These are phyloP conservation scores for Alcis repandata DNA, from an alignment of 2,888 invertebrate genomes.

Conservation along the genomic window DNA sequence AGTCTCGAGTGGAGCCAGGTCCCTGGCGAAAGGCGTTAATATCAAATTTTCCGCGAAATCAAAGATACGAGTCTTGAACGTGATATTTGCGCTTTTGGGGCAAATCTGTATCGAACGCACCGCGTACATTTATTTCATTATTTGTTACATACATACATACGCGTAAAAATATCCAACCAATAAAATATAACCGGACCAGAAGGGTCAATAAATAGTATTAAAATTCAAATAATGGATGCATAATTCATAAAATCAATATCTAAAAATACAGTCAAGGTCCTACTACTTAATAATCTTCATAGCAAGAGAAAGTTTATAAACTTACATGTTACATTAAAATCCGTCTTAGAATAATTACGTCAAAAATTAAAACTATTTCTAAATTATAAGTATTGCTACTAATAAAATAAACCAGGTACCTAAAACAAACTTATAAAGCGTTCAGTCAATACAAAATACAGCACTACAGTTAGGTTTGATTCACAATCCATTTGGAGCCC, in stretches of 20 bases:
- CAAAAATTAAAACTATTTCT: constrained; percentile 65
- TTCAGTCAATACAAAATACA: constrained; percentile 61
- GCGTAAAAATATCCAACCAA: too few species aligned
- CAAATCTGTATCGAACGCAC: too few species aligned
- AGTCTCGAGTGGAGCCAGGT: too few species aligned
- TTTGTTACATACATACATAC: not conserved
- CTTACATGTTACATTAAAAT: constrained; percentile 9
- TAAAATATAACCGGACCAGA: too few species aligned
- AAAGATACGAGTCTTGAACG: too few species aligned
- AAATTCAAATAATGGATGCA: constrained; percentile 26
- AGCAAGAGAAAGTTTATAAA: constrained; percentile 1
- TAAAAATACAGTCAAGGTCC: constrained; percentile 40
- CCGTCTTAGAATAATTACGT: constrained; percentile 61
- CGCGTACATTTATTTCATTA: not conserved
- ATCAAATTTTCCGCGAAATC: too few species aligned
- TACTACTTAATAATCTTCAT: constrained; percentile 42
- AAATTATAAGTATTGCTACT: constrained; percentile 60
- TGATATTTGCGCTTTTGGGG: too few species aligned
- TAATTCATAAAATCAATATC: constrained; percentile 47
- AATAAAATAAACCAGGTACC: constrained; percentile 65
- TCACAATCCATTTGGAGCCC: not conserved
- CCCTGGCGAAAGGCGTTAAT: too few species aligned
- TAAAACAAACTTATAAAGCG: constrained; percentile 68
- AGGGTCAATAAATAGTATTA: constrained; percentile 35
- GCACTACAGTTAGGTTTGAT: constrained; percentile 27